Evolutionary conservation across 2,797 vertebrate species (phyloP).

Genomic region (Chelonia mydas): DNA sequence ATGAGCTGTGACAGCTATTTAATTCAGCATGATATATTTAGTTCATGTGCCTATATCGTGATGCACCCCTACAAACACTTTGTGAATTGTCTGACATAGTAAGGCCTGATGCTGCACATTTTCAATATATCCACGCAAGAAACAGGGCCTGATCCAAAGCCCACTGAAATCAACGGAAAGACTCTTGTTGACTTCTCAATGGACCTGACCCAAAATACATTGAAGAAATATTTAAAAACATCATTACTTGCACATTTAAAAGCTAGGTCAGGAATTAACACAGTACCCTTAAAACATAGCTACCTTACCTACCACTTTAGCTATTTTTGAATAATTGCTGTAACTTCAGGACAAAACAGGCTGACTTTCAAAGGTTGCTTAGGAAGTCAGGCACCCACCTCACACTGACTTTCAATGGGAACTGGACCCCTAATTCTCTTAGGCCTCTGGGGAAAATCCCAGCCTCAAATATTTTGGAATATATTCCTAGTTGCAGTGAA

Average conservation of each 20-base stretch:
- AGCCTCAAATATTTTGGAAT: neutral
- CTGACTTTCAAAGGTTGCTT: neutral
- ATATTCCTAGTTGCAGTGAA: neutral
- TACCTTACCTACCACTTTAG: neutral
- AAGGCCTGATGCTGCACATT: neutral
- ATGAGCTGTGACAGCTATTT: neutral
- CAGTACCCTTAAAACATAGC: neutral
- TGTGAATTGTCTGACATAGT: neutral
- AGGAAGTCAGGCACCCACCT: neutral
- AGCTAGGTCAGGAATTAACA: neutral
- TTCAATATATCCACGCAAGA: neutral
- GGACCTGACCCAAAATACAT: too few species aligned
- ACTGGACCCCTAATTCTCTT: neutral
- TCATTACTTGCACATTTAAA: neutral
- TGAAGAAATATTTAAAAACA: neutral
- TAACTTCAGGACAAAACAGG: neutral
- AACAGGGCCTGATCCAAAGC: neutral
- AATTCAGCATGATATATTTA: neutral
- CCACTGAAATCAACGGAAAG: neutral
- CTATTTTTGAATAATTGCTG: neutral
- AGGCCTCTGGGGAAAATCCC: neutral
- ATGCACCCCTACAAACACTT: neutral
- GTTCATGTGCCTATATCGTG: neutral
- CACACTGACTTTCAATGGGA: neutral
- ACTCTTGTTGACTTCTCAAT: neutral